Base-by-base conservation (phyloP, 2,797 vertebrate species). In the Huso huso region DNA sequence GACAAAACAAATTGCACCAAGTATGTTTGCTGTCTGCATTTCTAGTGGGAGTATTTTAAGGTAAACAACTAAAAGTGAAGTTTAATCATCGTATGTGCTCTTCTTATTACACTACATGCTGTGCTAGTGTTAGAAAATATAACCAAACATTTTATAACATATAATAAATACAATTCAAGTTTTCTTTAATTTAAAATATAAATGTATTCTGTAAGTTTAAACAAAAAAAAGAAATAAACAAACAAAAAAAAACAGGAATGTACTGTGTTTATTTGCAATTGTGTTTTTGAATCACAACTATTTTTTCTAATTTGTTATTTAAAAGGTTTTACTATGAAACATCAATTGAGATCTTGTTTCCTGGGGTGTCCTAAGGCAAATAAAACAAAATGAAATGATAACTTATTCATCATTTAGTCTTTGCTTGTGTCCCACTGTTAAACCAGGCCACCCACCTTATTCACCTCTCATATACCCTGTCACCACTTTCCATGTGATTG, bases 361-460 rank as follows among this genome's bases (percentile, higher is more conserved):
- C 37, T 4, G 37, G 37, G 37, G 37, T 37, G 37, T 37, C 37
- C 37, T 37, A 37, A 37, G 37, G 37, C 37, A 37, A 37, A 37
- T 37, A 37, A 37, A 37, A 37, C 37, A 37, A 5, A 37, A 37
- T 4, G 4, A 37, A 37, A 37, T 37, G 37, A 37, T 48, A 58
- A 11, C 12, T 58, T n/a, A 11, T 58, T 58, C 11, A 13, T 58
- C 55, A 13, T 7, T 11, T 58, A 11, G 7, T 7, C 62, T 62
- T 48, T 55, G 53, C 60, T 48, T 48, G 59, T n/a, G 13, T n/a
- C 23, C 50, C 63, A 3, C 49, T 68, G 6, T 51, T 10, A 62
- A 70, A 62, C 73, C 64, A 13, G 77, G 64, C 79, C 75, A 76
- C 79, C 78, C 74, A 11, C 71, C 72, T 77, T 37, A 4, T 37